phyloP scores from a whole-genome alignment of 2,797 vertebrate genomes.

The Pogonophryne albipinna region DNA sequence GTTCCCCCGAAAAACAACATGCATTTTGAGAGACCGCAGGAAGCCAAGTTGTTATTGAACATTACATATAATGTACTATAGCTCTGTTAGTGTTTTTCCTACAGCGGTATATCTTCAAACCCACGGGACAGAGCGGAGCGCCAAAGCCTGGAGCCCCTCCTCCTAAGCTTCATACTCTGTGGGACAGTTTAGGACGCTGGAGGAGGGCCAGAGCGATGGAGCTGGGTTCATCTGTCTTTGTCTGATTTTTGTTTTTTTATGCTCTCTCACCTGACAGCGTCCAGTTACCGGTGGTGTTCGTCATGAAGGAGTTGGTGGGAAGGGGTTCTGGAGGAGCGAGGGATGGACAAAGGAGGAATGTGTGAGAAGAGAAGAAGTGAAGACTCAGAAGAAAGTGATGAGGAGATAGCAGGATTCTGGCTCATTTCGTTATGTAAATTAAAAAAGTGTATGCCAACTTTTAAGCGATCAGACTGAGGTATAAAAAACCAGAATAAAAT shows the following conservation, averaged over 20 bases:
- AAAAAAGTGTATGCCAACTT: slow-evolving; percentile 4
- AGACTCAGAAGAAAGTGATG: slow-evolving; percentile 48
- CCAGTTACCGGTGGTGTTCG: slow-evolving; percentile 81
- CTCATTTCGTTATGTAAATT: slow-evolving; percentile 25
- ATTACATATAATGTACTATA: slow-evolving; percentile 60
- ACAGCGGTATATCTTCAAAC: slow-evolving; percentile 71
- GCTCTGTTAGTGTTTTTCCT: slow-evolving; percentile 65
- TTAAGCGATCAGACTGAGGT: slow-evolving; percentile 28
- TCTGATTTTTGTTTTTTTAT: slow-evolving; percentile 12
- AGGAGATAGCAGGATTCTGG: slow-evolving; percentile 27
- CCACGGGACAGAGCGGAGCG: slow-evolving; percentile 54
- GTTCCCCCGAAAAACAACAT: slow-evolving; percentile 48
- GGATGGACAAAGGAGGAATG: slow-evolving; percentile 75
- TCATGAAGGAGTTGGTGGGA: slow-evolving; percentile 66
- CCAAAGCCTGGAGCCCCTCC: slow-evolving; percentile 61
- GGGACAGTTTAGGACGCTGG: slow-evolving; percentile 63
- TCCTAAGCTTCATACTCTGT: slow-evolving; percentile 49
- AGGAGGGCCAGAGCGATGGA: slow-evolving; percentile 46
- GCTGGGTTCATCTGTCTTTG: slow-evolving; percentile 5
- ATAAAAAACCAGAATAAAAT: neutral
- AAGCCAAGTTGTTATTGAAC: slow-evolving; percentile 71
- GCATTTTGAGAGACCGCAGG: slow-evolving; percentile 68
- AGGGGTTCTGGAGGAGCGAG: slow-evolving; percentile 78
- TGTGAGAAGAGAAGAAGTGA: slow-evolving; percentile 55
- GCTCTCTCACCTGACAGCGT: slow-evolving; percentile 83